phyloP scores from a whole-genome alignment of 2,888 invertebrate species.

The Drosophila anomelani region DNA sequence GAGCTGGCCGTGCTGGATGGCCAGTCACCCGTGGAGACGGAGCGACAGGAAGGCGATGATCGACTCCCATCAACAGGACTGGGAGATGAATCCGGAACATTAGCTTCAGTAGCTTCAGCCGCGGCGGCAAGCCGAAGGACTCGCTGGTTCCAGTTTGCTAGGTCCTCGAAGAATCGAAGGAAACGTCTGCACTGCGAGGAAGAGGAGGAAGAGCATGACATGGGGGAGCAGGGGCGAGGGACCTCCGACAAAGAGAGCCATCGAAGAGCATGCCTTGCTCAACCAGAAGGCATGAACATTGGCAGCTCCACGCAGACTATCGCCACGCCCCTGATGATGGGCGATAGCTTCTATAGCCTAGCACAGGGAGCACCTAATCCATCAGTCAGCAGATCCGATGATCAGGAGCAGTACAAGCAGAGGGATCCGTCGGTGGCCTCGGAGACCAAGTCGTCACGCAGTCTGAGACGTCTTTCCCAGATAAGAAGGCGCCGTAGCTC shows the following conservation, averaged over 20 bases:
- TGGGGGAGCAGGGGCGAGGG: slow-evolving; percentile 3
- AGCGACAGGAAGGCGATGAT: slow-evolving; percentile 15
- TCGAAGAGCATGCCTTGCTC: slow-evolving; percentile 65
- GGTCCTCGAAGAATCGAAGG: slow-evolving; percentile 53
- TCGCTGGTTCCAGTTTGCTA: slow-evolving; percentile 68
- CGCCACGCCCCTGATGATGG: slow-evolving; percentile 55
- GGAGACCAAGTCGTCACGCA: slow-evolving; percentile 56
- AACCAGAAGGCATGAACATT: slow-evolving; percentile 72
- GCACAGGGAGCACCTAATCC: slow-evolving; percentile 23
- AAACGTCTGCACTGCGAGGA: slow-evolving; percentile 45
- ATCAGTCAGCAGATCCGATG: slow-evolving; percentile 23
- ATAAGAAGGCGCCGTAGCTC: slow-evolving; percentile 83
- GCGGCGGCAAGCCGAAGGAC: slow-evolving; percentile 34
- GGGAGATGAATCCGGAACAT: neutral
- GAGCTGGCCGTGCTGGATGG: slow-evolving; percentile 86
- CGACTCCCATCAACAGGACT: slow-evolving; percentile 1
- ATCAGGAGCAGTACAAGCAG: slow-evolving; percentile 58
- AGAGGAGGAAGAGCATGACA: slow-evolving; percentile 23
- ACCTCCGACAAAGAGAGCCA: slow-evolving; percentile 6
- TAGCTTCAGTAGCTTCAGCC: neutral
- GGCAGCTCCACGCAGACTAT: slow-evolving; percentile 75
- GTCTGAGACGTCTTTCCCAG: slow-evolving; percentile 81
- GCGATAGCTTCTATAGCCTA: slow-evolving; percentile 79
- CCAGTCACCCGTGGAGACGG: slow-evolving; percentile 69
- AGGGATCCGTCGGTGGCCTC: slow-evolving; percentile 50